These are phyloP conservation scores for Regulus satrapa DNA, from an alignment of 2,113 vertebrate species.

Conservation along the genomic window DNA sequence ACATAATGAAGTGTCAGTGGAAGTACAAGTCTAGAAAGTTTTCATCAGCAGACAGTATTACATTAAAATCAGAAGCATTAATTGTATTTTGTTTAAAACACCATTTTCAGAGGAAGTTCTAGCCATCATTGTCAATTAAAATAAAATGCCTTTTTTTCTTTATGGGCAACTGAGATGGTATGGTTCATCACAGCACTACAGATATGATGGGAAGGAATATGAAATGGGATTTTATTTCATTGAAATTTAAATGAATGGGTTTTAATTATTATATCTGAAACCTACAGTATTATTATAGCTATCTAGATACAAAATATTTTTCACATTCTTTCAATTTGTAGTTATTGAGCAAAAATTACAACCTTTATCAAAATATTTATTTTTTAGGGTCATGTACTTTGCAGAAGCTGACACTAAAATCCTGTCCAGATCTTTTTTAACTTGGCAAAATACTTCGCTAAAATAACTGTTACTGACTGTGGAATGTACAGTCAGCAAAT, in stretches of 20 bases:
- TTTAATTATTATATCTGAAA: neutral
- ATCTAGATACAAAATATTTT: neutral
- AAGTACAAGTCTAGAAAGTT: neutral
- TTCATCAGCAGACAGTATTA: neutral
- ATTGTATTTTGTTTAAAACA: neutral
- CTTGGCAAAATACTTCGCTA: neutral
- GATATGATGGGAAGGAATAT: neutral
- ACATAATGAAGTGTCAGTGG: neutral
- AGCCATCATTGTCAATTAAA: neutral
- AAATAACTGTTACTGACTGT: neutral
- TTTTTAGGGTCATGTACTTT: neutral
- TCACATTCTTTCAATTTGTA: neutral
- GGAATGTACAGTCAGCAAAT: neutral
- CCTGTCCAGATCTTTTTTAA: neutral
- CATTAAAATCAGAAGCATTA: neutral
- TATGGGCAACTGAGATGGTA: neutral
- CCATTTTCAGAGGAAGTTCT: neutral
- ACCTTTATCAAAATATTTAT: neutral
- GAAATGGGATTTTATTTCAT: neutral
- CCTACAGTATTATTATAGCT: neutral
- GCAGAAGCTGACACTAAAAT: neutral
- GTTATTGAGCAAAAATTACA: neutral
- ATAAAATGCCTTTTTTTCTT: neutral
- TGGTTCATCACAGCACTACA: neutral
- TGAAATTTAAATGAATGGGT: neutral